A percentile compares a stretch with the other conserved stretches of the same genome.
Conservation (phyloP, 2,888 invertebrate genomes). For the Drosophila atripex region DNA sequence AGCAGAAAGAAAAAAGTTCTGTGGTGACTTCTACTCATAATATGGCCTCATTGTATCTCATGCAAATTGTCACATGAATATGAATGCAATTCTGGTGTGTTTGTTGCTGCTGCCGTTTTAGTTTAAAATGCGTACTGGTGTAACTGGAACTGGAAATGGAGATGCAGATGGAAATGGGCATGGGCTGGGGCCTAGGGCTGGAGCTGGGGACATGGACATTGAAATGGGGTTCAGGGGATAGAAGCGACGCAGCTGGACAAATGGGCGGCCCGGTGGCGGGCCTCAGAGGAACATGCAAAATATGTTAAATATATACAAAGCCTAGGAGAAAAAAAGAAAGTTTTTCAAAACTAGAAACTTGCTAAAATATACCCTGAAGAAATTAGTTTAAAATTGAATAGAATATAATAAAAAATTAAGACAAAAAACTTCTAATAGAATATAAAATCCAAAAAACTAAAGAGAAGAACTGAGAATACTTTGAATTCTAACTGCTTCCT, state of each 20-base stretch:
- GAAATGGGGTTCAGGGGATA: constrained; percentile 9
- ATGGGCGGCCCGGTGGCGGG: constrained; percentile 59
- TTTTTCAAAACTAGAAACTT: not conserved
- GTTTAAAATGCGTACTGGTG: constrained; percentile 41
- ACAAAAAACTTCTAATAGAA: not conserved
- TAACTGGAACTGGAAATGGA: constrained; percentile 18
- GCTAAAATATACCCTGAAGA: constrained; percentile 11
- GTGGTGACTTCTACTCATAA: constrained; percentile 35
- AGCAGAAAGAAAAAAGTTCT: constrained; percentile 24
- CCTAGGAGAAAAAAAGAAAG: constrained; percentile 14
- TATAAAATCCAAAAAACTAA: not conserved
- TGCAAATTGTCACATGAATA: constrained; percentile 59
- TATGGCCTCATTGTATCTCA: constrained; percentile 49
- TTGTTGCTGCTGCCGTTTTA: constrained; percentile 20
- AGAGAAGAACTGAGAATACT: not conserved
- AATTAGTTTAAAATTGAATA: not conserved
- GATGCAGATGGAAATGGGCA: constrained; percentile 26
- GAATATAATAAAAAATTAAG: not conserved
- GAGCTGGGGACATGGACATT: constrained; percentile 14
- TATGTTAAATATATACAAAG: constrained; percentile 40
- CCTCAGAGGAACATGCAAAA: constrained; percentile 60
- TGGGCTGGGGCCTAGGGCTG: not conserved
- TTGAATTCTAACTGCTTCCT: constrained; percentile 6
- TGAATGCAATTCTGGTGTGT: constrained; percentile 43
- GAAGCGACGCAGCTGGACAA: constrained; percentile 55